Percentiles rank a stretch among this genome's conserved stretches.
These are phyloP conservation scores for Heliothis virescens DNA, from an alignment of 1,140 invertebrate genomes.

Conservation along the genomic window DNA sequence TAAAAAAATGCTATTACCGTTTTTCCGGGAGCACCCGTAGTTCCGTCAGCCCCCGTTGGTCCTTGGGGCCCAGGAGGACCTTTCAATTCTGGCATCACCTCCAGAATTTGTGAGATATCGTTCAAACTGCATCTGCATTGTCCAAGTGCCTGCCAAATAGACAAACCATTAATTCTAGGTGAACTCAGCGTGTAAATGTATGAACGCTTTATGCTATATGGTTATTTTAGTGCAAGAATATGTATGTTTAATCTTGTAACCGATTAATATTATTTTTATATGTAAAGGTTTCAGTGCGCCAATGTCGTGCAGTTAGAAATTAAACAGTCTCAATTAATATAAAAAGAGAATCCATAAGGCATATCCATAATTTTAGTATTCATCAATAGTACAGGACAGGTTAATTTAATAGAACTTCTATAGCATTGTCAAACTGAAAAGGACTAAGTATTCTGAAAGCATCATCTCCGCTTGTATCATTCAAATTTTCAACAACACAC, in stretches of 20 bases:
- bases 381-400: not conserved
- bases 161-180: not conserved
- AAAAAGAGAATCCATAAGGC: too few species aligned
- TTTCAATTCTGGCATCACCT: conserved; percentile 87
- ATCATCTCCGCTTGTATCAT: conserved; percentile 16
- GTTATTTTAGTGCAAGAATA: conserved; percentile 3
- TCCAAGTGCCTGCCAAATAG: conserved; percentile 58
- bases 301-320: too few species aligned
- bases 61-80: conserved; percentile 89
- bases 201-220: not conserved
- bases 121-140: conserved; percentile 76
- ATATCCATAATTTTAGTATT: not conserved
- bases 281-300: too few species aligned
- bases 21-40: conserved; percentile 79
- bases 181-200: not conserved
- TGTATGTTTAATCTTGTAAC: not conserved
- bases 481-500: conserved; percentile 44
- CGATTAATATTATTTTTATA: too few species aligned
- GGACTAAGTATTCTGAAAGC: conserved; percentile 15
- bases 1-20: conserved; percentile 60
- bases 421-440: not conserved
- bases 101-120: conserved; percentile 76
- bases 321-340: too few species aligned
- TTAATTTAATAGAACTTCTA: conserved; percentile 15
- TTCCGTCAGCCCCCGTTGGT: conserved; percentile 87